These are phyloP conservation scores for Lates calcarifer DNA, from an alignment of 2,113 vertebrate genomes.

Conservation along the genomic window DNA sequence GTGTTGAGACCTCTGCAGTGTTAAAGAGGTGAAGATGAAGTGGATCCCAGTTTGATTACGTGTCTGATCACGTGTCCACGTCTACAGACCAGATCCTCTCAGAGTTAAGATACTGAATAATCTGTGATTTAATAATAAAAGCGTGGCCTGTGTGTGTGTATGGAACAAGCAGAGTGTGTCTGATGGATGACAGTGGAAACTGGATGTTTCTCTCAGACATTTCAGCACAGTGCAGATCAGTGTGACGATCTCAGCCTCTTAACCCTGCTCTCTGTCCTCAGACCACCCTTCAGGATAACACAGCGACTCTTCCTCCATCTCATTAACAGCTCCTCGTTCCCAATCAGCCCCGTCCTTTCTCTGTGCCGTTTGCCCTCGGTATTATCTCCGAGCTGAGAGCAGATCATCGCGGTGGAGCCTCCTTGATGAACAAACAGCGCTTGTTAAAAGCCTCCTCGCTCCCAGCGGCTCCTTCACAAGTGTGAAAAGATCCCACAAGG, in stretches of 20 bases:
- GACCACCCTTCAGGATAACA: conserved; percentile 28
- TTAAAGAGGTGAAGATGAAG: no score
- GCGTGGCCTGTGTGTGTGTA: no score
- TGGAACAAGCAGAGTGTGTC: no score
- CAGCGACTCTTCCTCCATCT: conserved; percentile 18
- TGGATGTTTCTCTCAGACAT: background rate
- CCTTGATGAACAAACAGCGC: conserved; percentile 74
- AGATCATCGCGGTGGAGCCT: conserved; percentile 60
- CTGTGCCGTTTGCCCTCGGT: conserved; percentile 43
- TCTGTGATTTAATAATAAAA: no score
- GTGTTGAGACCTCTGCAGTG: no score
- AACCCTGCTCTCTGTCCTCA: background rate
- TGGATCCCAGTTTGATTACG: no score
- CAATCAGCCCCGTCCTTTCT: conserved; percentile 39
- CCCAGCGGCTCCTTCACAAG: conserved; percentile 25
- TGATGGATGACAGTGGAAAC: background rate
- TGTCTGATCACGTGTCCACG: no score
- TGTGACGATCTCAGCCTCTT: background rate
- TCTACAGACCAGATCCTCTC: no score
- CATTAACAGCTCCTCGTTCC: conserved; percentile 43
- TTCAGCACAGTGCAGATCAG: background rate
- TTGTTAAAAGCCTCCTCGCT: conserved; percentile 63
- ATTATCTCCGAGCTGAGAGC: conserved; percentile 71
- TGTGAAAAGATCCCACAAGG: conserved; percentile 70
- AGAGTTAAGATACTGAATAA: no score